A percentile compares a stretch with the other conserved stretches of the same genome.
These are phyloP conservation scores for Julus scanicus DNA, from an alignment of 2,888 invertebrate genomes.

Conservation along the genomic window DNA sequence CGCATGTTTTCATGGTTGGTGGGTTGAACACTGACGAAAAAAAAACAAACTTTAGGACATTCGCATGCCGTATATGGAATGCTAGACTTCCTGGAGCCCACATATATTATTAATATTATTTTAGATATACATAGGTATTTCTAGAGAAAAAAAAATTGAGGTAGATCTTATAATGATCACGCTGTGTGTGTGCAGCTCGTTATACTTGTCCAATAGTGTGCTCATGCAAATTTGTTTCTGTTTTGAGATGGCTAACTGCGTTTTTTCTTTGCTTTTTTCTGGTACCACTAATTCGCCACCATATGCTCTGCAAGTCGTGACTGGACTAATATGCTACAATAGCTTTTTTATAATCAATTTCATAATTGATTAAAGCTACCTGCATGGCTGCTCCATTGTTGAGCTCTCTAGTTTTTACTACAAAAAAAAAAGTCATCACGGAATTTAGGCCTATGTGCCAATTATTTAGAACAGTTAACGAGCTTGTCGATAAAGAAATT, in stretches of 20 bases:
- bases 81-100: constrained; percentile 25
- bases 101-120: not conserved
- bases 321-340: constrained; percentile 5
- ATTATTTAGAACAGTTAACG: constrained; percentile 11
- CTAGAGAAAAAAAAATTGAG: not conserved
- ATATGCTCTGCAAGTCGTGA: constrained; percentile 1
- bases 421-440: not conserved
- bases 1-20: constrained; percentile 19
- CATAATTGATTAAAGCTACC: constrained; percentile 15
- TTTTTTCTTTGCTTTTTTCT: not conserved
- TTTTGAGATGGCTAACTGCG: not conserved
- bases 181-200: constrained; percentile 17
- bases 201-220: constrained; percentile 10
- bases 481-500: constrained; percentile 29
- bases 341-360: not conserved
- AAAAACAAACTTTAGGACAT: not conserved
- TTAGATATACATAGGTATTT: constrained; percentile 1
- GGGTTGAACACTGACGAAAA: constrained; percentile 6
- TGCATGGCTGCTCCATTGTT: not conserved
- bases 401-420: not conserved
- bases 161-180: not conserved
- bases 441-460: not conserved
- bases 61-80: constrained; percentile 13
- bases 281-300: not conserved
- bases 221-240: constrained; percentile 14